Conservation (phyloP, 2,113 vertebrate species). For the Ceyx margarethae region DNA sequence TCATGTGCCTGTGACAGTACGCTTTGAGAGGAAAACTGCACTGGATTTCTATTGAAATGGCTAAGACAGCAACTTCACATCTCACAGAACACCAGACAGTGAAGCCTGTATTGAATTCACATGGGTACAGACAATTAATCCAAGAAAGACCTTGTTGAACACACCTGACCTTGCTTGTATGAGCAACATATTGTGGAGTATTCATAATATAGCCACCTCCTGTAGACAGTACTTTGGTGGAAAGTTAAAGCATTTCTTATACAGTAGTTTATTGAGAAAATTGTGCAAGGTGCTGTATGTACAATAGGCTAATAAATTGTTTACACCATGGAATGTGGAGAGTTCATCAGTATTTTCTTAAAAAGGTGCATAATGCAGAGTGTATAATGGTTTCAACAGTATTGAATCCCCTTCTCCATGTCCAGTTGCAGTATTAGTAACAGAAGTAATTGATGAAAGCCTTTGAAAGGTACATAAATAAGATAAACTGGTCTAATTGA, state of each 20-base stretch:
- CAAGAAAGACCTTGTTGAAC: not conserved
- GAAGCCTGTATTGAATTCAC: not conserved
- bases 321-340: not conserved
- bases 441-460: not conserved
- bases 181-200: rapidly evolving
- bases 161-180: not conserved
- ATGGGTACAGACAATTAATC: not conserved
- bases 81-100: not conserved
- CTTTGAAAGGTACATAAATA: not conserved
- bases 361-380: not conserved
- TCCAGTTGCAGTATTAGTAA: not conserved
- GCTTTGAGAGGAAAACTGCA: not conserved
- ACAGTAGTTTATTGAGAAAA: not conserved
- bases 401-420: not conserved
- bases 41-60: not conserved
- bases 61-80: not conserved
- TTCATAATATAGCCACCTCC: not conserved
- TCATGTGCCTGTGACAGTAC: not conserved
- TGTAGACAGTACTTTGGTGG: too few species aligned
- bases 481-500: not conserved
- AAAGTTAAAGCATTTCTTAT: not conserved
- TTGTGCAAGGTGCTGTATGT: not conserved
- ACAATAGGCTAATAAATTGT: not conserved
- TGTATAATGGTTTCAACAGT: not conserved
- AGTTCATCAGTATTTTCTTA: not conserved